These are phyloP conservation scores for Leptestheria dahalacensis DNA, from an alignment of 1,140 invertebrate genomes.

Conservation along the genomic window DNA sequence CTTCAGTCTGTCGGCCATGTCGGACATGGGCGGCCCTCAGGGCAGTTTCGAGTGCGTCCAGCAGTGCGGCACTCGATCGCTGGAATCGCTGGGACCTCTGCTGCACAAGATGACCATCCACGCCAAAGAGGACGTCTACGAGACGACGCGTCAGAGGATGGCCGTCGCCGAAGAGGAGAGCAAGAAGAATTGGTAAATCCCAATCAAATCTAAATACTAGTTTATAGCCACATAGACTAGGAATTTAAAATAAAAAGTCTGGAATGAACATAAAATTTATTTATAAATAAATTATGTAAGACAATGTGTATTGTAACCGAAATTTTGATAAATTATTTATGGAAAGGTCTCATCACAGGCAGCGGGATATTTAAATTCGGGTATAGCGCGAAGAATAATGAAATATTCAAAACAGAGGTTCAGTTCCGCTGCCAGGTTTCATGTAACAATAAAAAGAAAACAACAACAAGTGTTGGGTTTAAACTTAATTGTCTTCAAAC, in stretches of 20 bases:
- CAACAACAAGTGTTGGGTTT: no score
- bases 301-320: no score
- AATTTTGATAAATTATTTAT: no score
- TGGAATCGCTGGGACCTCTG: constrained; percentile 67
- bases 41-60: constrained; percentile 83
- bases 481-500: no score
- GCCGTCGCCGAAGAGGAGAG: constrained; percentile 71
- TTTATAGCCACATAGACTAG: constrained; percentile 4
- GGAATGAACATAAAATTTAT: background rate
- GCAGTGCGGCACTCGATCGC: constrained; percentile 38
- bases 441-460: no score
- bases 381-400: no score
- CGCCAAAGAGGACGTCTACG: constrained; percentile 88
- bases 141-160: constrained; percentile 75
- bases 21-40: constrained; percentile 67
- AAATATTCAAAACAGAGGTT: no score
- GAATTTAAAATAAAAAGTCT: background rate
- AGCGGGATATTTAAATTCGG: no score
- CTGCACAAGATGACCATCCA: constrained; percentile 71
- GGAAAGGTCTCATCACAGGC: no score
- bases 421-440: no score
- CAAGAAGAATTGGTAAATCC: constrained; percentile 70
- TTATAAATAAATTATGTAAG: no score
- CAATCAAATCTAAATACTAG: background rate
- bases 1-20: constrained; percentile 55